Evolutionary conservation across 2,888 invertebrate genomes (phyloP), one percentile per base, ranked within the genome.

Genomic region (Noctua janthe): DNA sequence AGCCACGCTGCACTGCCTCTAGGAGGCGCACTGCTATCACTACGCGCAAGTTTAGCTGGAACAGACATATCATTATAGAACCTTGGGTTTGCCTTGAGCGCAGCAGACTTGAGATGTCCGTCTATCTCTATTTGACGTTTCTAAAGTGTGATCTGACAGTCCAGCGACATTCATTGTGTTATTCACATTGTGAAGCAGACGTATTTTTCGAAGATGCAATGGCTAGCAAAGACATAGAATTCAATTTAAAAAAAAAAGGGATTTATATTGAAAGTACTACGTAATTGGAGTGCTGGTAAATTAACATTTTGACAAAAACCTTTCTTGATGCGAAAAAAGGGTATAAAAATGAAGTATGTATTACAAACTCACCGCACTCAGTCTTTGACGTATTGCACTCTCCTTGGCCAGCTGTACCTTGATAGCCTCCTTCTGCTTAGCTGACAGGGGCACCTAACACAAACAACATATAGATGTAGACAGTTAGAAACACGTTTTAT

Each of bases 371-470:
- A 98, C 97, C 92, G 95, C 96, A 11, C 97, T 97, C 54, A 99
- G 94, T 87, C 98, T 97, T 67, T 97, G 97, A 86, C 99, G 97
- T 82, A 99, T 98, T 0, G 97, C 97, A 85, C 97, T 97, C 94
- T 99, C 99, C 91, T 99, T 99, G 49, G 98, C 98, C 39, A 98
- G 97, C 94, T 99, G 99, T 62, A 98, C 97, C 92, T 98, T 98
- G 74, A 99, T 98, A 0, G 98, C 98, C 94, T 99, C 99, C 93
- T 99, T 98, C 94, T 99, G 99, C 94, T 99, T 99, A 23, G 98
- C 98, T 0, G 98, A 90, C 20, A 96, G 81, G 15, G 94, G 95
- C n/a, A 94, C 94, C 96, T 97, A 86, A 2, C 71, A 81, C 20
- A 62, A 71, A 73, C 15, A 75, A 7, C 74, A 11, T 20, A 8